These are phyloP conservation scores for Anhinga rufa DNA, from an alignment of 2,113 vertebrate species.

Conservation along the genomic window DNA sequence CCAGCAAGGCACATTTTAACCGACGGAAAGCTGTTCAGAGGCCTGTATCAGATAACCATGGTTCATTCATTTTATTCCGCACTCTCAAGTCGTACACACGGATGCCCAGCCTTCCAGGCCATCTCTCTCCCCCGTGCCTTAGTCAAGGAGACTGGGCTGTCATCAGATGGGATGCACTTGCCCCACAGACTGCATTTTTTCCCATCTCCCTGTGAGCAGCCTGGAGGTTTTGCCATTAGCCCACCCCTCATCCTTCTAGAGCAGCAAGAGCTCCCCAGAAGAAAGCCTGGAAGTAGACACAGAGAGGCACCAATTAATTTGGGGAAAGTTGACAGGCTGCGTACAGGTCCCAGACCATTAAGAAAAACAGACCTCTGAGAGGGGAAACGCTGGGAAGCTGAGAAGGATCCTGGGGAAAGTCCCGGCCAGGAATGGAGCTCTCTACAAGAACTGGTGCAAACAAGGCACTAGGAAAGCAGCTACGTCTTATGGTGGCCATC, in stretches of 20 bases:
- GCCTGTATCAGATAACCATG: background rate
- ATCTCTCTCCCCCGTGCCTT: background rate
- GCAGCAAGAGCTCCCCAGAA: background rate
- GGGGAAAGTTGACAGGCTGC: constrained; percentile 24
- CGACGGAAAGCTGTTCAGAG: background rate
- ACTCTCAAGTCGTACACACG: background rate
- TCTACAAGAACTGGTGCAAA: background rate
- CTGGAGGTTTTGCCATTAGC: background rate
- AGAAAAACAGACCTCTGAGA: constrained; percentile 33
- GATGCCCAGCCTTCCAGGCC: background rate
- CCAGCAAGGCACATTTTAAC: background rate
- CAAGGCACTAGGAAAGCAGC: background rate
- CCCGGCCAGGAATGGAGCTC: background rate
- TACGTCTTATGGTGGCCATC: background rate
- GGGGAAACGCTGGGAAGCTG: background rate
- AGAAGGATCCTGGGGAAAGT: constrained; percentile 11
- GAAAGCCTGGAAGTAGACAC: background rate
- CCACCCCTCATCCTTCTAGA: background rate
- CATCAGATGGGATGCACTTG: background rate
- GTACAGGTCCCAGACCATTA: constrained; percentile 29
- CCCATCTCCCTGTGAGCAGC: background rate
- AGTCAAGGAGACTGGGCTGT: background rate
- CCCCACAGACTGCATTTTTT: background rate
- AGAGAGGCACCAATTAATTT: constrained; percentile 18
- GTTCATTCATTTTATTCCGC: background rate